These are phyloP conservation scores for Danio kyathit DNA, from an alignment of 2,797 vertebrate genomes.

Conservation along the genomic window DNA sequence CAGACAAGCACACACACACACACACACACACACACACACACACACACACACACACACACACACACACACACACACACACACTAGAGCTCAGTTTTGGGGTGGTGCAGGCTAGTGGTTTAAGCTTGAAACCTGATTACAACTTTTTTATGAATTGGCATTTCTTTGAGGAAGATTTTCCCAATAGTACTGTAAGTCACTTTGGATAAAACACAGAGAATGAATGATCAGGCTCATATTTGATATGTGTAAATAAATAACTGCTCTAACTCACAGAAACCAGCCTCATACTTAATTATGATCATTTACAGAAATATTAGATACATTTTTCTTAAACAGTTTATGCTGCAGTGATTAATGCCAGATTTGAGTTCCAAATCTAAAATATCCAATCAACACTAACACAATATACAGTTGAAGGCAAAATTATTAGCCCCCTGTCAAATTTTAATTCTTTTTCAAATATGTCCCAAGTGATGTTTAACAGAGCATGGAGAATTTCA, in stretches of 20 bases:
- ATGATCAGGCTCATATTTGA: no score
- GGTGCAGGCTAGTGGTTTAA: conserved; percentile 3
- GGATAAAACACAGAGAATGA: neutral
- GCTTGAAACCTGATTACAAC: neutral
- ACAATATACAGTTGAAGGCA: no score
- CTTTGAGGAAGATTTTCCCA: neutral
- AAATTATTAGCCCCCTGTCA: no score
- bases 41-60: no score
- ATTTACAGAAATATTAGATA: neutral
- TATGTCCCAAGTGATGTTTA: no score
- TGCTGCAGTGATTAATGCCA: neutral
- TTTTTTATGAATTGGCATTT: neutral
- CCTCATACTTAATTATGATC: neutral
- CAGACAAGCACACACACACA: conserved; percentile 36
- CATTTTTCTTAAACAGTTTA: neutral
- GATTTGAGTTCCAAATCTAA: neutral
- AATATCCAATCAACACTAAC: neutral
- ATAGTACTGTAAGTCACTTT: neutral
- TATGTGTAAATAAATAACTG: neutral
- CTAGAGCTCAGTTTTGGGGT: conserved; percentile 14
- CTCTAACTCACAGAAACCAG: neutral
- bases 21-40: neutral
- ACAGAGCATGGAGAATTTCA: no score
- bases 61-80: neutral
- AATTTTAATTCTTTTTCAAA: no score